Evolutionary conservation across 2,797 vertebrate species (phyloP).

Genomic region (Coregonus suidteri): DNA sequence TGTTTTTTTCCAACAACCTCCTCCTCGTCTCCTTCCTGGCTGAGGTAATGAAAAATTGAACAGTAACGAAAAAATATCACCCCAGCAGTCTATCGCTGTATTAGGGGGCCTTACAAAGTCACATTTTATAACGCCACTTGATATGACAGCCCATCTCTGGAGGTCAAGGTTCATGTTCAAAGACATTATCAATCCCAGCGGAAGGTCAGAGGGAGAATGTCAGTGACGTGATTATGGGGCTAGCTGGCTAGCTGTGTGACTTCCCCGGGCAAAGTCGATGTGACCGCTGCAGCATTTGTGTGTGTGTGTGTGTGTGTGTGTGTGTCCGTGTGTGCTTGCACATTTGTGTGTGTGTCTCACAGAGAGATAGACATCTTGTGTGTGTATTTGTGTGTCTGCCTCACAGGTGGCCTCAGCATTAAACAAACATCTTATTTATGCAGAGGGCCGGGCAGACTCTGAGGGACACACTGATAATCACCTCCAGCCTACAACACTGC

Average conservation of each 20-base stretch:
- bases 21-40: background rate
- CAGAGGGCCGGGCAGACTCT: background rate
- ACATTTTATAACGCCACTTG: background rate
- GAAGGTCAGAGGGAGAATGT: slow-evolving; percentile 59
- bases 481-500: slow-evolving; percentile 2
- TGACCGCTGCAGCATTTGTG: slow-evolving; percentile 46
- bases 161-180: slow-evolving; percentile 28
- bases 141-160: background rate
- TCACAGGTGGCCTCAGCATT: background rate
- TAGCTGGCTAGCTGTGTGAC: slow-evolving; percentile 21
- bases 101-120: background rate
- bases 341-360: background rate
- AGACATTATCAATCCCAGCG: slow-evolving; percentile 56
- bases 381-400: slow-evolving; percentile 3
- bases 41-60: background rate
- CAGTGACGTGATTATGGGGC: slow-evolving; percentile 59
- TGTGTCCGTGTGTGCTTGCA: background rate
- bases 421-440: slow-evolving; percentile 34
- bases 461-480: slow-evolving; percentile 41
- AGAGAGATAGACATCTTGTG: no score
- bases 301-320: background rate
- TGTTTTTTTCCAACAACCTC: background rate
- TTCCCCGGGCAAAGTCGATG: slow-evolving; percentile 66
- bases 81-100: background rate
- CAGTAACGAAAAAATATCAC: background rate